These are phyloP conservation scores for Uropsilus gracilis DNA, from an alignment of 2,113 vertebrate genomes.

Conservation along the genomic window DNA sequence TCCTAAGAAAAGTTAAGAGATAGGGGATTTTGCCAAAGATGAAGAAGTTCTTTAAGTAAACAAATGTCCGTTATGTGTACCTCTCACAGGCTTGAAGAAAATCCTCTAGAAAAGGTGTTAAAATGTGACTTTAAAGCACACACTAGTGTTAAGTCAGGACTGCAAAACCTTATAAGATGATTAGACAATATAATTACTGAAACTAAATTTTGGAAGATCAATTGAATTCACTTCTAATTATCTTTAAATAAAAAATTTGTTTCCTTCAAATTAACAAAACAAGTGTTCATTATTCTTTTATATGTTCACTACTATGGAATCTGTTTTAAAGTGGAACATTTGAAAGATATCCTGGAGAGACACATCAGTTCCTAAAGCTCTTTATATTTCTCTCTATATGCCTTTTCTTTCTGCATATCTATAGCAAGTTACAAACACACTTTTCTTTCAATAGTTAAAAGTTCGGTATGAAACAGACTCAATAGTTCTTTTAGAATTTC, in stretches of 20 bases:
- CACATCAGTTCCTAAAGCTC: neutral
- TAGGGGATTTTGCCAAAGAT: neutral
- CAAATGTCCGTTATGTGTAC: neutral
- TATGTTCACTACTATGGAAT: too few relatives aligned
- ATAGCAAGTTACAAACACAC: neutral
- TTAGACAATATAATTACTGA: conserved; percentile 68
- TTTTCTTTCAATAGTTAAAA: conserved; percentile 15
- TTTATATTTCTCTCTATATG: neutral
- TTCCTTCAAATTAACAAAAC: too few relatives aligned
- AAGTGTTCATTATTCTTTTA: too few relatives aligned
- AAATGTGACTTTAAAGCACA: conserved; percentile 72
- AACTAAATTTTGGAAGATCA: conserved; percentile 72
- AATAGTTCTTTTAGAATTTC: neutral
- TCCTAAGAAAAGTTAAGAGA: neutral
- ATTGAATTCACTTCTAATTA: conserved; percentile 49
- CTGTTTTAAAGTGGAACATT: too few relatives aligned
- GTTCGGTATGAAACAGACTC: neutral
- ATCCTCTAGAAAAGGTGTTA: conserved; percentile 65
- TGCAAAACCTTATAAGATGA: conserved; percentile 65
- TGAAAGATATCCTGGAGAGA: neutral
- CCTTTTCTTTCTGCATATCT: neutral
- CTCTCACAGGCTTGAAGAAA: conserved; percentile 47
- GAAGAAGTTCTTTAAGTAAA: conserved; percentile 28
- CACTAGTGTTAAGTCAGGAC: conserved; percentile 66
- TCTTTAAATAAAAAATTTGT: conserved; percentile 3